Conservation (phyloP, 2,888 invertebrate species). For the Microchrysa polita region DNA sequence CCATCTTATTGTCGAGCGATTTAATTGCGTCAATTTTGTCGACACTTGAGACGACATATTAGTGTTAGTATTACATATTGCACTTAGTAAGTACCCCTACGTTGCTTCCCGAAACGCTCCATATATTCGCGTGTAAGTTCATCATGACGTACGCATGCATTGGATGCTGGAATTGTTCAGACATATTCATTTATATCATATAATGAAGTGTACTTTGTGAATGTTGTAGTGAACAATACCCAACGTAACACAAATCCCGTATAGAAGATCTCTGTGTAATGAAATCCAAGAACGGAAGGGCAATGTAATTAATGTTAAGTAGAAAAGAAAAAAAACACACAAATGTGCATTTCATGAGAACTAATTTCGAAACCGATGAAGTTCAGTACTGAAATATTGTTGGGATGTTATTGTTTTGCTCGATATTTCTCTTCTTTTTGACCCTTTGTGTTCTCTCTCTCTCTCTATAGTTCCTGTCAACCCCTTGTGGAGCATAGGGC, state of each 20-base stretch:
- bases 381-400: too few relatives aligned
- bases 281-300: slow-evolving; percentile 18
- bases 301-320: too few relatives aligned
- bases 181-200: slow-evolving; percentile 6
- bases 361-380: too few relatives aligned
- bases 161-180: background rate
- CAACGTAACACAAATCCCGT: slow-evolving; percentile 10
- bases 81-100: background rate
- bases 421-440: too few relatives aligned
- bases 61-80: slow-evolving; percentile 21
- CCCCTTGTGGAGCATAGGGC: too few relatives aligned
- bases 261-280: background rate
- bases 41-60: slow-evolving; percentile 16
- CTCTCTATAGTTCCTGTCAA: too few relatives aligned
- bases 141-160: background rate
- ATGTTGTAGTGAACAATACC: slow-evolving; percentile 24
- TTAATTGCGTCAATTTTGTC: slow-evolving; percentile 29
- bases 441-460: too few relatives aligned
- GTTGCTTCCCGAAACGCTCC: too few relatives aligned
- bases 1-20: background rate
- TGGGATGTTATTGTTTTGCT: too few relatives aligned
- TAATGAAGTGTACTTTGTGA: slow-evolving; percentile 36
- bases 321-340: too few relatives aligned
- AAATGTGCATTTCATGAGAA: too few relatives aligned
- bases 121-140: background rate